Evolutionary conservation across 2,113 vertebrate species (phyloP).

Genomic region (Sphaerodactylus townsendi): DNA sequence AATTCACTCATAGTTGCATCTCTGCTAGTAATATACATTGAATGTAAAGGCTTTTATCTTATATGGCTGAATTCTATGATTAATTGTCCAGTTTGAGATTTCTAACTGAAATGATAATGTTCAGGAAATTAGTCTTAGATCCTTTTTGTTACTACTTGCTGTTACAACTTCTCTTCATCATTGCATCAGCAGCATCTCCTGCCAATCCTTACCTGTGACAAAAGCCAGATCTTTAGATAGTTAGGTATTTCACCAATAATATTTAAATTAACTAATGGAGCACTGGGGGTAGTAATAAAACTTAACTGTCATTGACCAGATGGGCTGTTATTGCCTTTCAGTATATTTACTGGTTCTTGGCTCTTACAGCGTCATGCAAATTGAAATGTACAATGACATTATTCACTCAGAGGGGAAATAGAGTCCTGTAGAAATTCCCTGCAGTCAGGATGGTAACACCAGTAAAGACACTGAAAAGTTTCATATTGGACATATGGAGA

Average conservation of each 20-base stretch:
- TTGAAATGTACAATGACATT: conserved; percentile 79
- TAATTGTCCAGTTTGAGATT: not conserved
- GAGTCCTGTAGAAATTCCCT: conserved; percentile 78
- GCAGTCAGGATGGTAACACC: conserved; percentile 72
- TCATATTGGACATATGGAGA: conserved; percentile 77
- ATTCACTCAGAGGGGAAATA: conserved; percentile 78
- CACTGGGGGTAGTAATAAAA: conserved; percentile 71
- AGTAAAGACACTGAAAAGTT: conserved; percentile 74
- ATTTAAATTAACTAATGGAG: conserved; percentile 60
- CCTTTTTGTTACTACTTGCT: not conserved
- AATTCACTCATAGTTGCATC: not conserved
- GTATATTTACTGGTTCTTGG: conserved; percentile 71
- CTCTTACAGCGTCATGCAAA: conserved; percentile 72
- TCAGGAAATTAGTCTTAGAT: not conserved
- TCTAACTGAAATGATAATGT: not conserved
- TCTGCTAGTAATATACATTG: not conserved
- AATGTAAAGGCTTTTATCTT: not conserved
- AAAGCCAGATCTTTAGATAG: conserved; percentile 6
- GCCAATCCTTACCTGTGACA: conserved; percentile 9
- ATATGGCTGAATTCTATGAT: not conserved
- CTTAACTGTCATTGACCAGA: conserved; percentile 71
- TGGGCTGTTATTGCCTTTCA: conserved; percentile 73
- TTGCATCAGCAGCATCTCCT: not conserved
- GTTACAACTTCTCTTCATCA: not conserved
- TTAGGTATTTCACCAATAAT: conserved; percentile 20